Evolutionary conservation across 2,888 invertebrate genomes (phyloP).

Genomic region (Philaethria dido): DNA sequence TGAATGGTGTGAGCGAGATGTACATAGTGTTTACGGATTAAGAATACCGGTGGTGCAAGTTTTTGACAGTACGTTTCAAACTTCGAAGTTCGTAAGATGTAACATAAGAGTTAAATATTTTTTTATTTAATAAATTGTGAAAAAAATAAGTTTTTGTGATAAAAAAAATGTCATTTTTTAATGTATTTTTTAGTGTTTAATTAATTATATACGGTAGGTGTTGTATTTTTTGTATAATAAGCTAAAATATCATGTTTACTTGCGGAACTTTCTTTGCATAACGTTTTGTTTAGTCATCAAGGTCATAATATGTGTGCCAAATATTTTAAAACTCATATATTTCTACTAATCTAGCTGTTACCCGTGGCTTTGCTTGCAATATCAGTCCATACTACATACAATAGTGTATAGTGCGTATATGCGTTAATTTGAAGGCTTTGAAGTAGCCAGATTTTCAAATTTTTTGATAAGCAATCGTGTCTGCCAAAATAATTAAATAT

Average conservation of each 20-base stretch:
- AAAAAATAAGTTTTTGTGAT: constrained; percentile 48
- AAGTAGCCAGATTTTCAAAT: no score
- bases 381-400: no score
- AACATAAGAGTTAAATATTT: constrained; percentile 56
- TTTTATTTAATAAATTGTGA: constrained; percentile 46
- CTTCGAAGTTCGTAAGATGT: constrained; percentile 53
- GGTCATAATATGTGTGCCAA: constrained; percentile 53
- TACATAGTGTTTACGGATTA: constrained; percentile 55
- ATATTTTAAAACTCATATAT: constrained; percentile 24
- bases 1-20: constrained; percentile 47
- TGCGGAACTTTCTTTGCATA: constrained; percentile 67
- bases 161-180: constrained; percentile 38
- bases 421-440: no score
- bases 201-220: constrained; percentile 50
- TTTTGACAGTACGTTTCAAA: constrained; percentile 80
- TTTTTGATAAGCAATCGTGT: no score
- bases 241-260: constrained; percentile 55
- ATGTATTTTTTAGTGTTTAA: constrained; percentile 31
- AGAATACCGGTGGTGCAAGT: constrained; percentile 78
- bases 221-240: constrained; percentile 50
- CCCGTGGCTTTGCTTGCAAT: no score
- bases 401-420: no score
- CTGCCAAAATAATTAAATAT: no score
- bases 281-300: constrained; percentile 68
- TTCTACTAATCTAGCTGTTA: not conserved